These are phyloP conservation scores for Acronicta psi DNA, from an alignment of 2,888 invertebrate species.

Conservation along the genomic window DNA sequence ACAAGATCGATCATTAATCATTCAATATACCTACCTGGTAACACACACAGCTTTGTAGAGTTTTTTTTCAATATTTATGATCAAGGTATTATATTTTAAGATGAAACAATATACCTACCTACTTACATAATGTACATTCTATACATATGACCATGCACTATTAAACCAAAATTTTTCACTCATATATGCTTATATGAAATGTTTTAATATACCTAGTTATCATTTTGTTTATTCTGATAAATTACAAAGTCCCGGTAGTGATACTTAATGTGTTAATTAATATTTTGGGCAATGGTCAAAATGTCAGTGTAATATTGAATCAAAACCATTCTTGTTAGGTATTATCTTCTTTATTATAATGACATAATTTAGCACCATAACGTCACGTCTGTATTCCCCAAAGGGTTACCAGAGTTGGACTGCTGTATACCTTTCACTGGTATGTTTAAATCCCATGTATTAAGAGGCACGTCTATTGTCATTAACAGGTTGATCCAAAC, in stretches of 20 bases:
- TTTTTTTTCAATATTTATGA: slow-evolving; percentile 3
- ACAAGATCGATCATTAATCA: slow-evolving; percentile 50
- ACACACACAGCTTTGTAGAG: slow-evolving; percentile 15
- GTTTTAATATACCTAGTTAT: neutral
- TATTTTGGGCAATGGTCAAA: slow-evolving; percentile 29
- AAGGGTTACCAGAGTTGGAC: no score
- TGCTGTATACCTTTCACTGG: no score
- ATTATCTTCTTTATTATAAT: slow-evolving; percentile 4
- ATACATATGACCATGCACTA: no score
- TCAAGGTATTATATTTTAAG: neutral
- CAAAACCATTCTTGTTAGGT: slow-evolving; percentile 28
- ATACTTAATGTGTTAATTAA: slow-evolving; percentile 14
- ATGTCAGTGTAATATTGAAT: slow-evolving; percentile 28
- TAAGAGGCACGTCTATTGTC: no score
- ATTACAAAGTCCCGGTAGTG: slow-evolving; percentile 38
- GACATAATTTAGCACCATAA: neutral
- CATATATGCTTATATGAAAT: no score
- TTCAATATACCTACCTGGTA: slow-evolving; percentile 18
- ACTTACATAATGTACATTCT: no score
- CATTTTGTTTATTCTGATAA: slow-evolving; percentile 28
- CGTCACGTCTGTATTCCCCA: no score
- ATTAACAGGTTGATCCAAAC: no score
- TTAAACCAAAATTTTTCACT: no score
- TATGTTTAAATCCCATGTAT: no score
- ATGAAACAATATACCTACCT: neutral